Conservation (phyloP, 2,888 invertebrate genomes). For the Athrips mouffetella region DNA sequence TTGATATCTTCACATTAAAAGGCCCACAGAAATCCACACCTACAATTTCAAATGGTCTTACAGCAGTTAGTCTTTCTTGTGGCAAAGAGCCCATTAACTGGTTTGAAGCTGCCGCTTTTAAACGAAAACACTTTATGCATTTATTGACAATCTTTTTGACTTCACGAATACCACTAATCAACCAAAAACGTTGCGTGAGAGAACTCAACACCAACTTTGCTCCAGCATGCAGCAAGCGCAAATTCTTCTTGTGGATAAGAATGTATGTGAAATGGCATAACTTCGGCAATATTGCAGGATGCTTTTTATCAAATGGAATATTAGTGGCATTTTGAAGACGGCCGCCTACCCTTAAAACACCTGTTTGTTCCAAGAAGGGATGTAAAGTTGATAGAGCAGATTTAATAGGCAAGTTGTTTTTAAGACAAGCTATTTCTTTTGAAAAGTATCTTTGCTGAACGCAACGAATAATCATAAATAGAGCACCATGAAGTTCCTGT, state of each 20-base stretch:
- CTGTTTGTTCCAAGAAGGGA: slow-evolving; percentile 7
- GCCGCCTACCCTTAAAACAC: slow-evolving; percentile 7
- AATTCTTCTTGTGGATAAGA: neutral
- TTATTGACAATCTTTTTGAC: slow-evolving; percentile 16
- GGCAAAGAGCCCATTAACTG: slow-evolving; percentile 21
- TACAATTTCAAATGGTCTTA: slow-evolving; percentile 12
- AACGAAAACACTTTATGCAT: slow-evolving; percentile 15
- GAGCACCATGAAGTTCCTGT: neutral
- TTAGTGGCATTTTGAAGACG: slow-evolving; percentile 9
- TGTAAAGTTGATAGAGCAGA: neutral
- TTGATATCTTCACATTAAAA: slow-evolving; percentile 1
- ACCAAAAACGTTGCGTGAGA: neutral
- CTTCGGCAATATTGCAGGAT: slow-evolving; percentile 10
- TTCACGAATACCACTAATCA: neutral
- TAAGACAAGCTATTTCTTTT: slow-evolving; percentile 7
- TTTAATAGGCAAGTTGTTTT: neutral
- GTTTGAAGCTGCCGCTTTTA: slow-evolving; percentile 14
- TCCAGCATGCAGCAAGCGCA: neutral
- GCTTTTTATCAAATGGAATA: slow-evolving; percentile 13
- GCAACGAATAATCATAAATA: neutral
- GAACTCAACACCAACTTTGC: neutral
- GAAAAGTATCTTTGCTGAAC: slow-evolving; percentile 5
- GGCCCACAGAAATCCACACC: slow-evolving; percentile 18
- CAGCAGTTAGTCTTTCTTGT: slow-evolving; percentile 10
- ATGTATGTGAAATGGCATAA: neutral